Evolutionary conservation across 1,140 invertebrate genomes (phyloP).

Genomic region (Nasonia vitripennis): DNA sequence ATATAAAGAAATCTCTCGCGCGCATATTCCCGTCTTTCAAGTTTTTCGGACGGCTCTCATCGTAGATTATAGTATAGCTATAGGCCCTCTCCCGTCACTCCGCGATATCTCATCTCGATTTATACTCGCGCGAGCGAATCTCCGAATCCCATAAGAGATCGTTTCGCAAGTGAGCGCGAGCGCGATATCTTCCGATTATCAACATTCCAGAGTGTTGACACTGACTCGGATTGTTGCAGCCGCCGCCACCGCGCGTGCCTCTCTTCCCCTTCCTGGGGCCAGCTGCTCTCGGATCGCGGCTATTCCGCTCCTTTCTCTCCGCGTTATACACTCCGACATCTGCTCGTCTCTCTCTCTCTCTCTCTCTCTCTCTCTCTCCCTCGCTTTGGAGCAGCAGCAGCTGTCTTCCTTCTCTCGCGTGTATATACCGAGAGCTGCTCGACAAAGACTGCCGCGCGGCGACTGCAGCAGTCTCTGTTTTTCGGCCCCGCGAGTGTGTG

Average conservation of each 20-base stretch:
- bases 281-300: slow-evolving; percentile 10
- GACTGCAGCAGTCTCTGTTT: slow-evolving; percentile 7
- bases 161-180: slow-evolving; percentile 28
- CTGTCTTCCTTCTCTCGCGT: neutral
- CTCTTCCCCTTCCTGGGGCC: slow-evolving; percentile 38
- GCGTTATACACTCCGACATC: neutral
- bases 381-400: slow-evolving; percentile 13
- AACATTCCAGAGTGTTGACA: slow-evolving; percentile 74
- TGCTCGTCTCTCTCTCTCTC: slow-evolving; percentile 39
- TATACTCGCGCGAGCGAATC: neutral
- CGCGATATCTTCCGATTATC: slow-evolving; percentile 63
- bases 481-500: neutral
- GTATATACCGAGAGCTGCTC: neutral
- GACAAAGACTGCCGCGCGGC: slow-evolving; percentile 22
- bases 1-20: slow-evolving; percentile 46
- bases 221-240: slow-evolving; percentile 52
- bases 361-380: slow-evolving; percentile 14
- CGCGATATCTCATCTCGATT: neutral
- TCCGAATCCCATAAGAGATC: slow-evolving; percentile 16
- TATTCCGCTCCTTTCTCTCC: slow-evolving; percentile 21
- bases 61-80: neutral
- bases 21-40: neutral
- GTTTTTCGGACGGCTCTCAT: neutral
- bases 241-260: slow-evolving; percentile 44
- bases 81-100: too few species aligned